phyloP scores from a whole-genome alignment of 2,113 vertebrate species.

The Archilochus colubris region DNA sequence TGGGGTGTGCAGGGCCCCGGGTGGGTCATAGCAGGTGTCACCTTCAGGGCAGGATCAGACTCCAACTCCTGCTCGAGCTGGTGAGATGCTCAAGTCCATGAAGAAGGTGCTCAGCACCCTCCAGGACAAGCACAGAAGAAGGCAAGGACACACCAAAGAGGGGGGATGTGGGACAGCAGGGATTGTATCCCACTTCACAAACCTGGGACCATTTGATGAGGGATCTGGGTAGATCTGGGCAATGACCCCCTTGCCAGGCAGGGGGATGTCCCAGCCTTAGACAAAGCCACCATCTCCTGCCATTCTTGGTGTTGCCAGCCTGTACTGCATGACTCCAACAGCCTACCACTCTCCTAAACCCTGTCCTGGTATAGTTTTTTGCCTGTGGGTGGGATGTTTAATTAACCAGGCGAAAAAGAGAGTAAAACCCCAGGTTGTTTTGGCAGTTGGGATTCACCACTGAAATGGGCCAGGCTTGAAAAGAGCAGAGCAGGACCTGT shows the following conservation, averaged over 20 bases:
- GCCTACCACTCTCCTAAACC: not conserved
- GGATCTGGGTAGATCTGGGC: not conserved
- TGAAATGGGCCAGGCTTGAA: not conserved
- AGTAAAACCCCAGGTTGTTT: not conserved
- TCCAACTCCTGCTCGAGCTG: not conserved
- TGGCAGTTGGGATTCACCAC: not conserved
- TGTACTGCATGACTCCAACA: not conserved
- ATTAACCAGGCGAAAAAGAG: not conserved
- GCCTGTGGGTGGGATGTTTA: not conserved
- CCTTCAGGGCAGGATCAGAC: not conserved
- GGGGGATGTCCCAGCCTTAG: accelerated
- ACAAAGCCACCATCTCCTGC: accelerated
- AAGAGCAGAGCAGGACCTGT: not conserved
- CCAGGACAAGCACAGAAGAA: not conserved
- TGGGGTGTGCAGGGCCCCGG: not conserved
- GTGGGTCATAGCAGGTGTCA: not conserved
- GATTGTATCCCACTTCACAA: not conserved
- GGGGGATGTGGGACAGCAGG: accelerated
- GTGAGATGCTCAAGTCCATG: not conserved
- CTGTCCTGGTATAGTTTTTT: not conserved
- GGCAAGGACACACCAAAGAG: not conserved
- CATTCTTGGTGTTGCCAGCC: accelerated
- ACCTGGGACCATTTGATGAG: not conserved
- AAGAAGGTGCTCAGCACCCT: not conserved
- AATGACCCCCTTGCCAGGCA: accelerated